Evolutionary conservation across 2,888 invertebrate genomes (phyloP), one percentile per base, ranked within the genome.

Genomic region (Drosophila neonasuta): DNA sequence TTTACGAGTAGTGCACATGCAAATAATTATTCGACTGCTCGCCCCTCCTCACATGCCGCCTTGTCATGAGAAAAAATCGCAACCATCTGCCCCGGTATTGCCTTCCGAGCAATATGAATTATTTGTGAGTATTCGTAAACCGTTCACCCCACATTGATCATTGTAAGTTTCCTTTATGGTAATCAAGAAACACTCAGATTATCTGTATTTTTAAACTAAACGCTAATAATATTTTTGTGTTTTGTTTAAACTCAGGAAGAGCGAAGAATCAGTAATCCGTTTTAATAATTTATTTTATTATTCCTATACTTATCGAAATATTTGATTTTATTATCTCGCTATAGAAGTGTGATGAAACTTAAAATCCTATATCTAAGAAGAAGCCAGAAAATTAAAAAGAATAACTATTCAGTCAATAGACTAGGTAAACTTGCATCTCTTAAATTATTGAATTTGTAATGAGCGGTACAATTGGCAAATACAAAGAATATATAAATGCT

Each of bases 1-100:
- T 63, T 66, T 45, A 68, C 52, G 30, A 54, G 32, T 29, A 59
- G 46, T 59, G 63, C 69, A 79, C 58, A 76, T 32, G 54, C 54
- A 46, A 36, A 36, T 24, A 29, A 56, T 24, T 46, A 44, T 44
- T 44, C 44, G 44, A 24, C 10, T 54, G 17, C n/a, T 54, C 17
- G n/a, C 34, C 46, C 34, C 30, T 66, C 6, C 9, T 24, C 4
- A 24, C 24, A 24, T 24, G 24, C 24, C 42, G 17, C 24, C 30
- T 39, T 32, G 15, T 68, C 30, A 50, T 50, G 34, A 41, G 48
- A 56, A n/a, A 20, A 17, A 32, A 29, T 10, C 11, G 7, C 49
- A 24, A 34, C 8, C 9, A 66, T 44, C 17, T 30, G 36, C 13
- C 41, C 8, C 3, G 13, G 2, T n/a, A n/a, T 36, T n/a, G 44